A percentile compares a stretch with the other conserved stretches of the same genome.
Conservation (phyloP, 2,113 vertebrate species). For the Cairina moschata region DNA sequence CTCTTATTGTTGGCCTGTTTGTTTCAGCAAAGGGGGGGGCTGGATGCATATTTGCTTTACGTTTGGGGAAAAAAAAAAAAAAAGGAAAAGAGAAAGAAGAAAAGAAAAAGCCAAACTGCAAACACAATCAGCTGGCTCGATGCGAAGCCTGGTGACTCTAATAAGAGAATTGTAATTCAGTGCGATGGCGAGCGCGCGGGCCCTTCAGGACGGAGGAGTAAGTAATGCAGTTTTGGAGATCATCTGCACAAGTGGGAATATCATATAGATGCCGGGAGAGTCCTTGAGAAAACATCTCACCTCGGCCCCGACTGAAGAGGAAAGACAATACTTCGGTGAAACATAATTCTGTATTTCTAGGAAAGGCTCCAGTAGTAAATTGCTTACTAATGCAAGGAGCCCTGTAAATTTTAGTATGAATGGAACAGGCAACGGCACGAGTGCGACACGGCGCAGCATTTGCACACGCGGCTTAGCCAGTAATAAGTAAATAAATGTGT, state of each 20-base stretch:
- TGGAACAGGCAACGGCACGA: background rate
- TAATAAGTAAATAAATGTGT: conserved; percentile 47
- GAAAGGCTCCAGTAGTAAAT: conserved; percentile 54
- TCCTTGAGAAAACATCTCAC: conserved; percentile 53
- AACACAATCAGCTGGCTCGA: background rate
- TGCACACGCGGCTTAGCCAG: background rate
- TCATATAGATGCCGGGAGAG: conserved; percentile 46
- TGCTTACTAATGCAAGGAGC: conserved; percentile 43
- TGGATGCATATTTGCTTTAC: background rate
- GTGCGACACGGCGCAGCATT: background rate
- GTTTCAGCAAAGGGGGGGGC: background rate
- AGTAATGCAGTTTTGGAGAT: conserved; percentile 36
- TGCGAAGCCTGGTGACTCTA: background rate
- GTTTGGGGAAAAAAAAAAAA: background rate
- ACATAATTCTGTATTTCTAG: conserved; percentile 61
- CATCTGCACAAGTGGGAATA: conserved; percentile 42
- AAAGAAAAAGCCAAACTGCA: background rate
- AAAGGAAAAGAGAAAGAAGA: background rate
- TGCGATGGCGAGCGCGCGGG: background rate
- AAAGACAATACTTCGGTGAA: conserved; percentile 58
- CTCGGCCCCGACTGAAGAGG: conserved; percentile 25
- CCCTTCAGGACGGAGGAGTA: background rate
- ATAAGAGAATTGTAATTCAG: conserved; percentile 25
- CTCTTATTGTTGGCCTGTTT: conserved; percentile 24
- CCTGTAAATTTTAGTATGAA: conserved; percentile 40